Evolutionary conservation across 2,113 vertebrate genomes (phyloP).

Genomic region (Proteles cristata): DNA sequence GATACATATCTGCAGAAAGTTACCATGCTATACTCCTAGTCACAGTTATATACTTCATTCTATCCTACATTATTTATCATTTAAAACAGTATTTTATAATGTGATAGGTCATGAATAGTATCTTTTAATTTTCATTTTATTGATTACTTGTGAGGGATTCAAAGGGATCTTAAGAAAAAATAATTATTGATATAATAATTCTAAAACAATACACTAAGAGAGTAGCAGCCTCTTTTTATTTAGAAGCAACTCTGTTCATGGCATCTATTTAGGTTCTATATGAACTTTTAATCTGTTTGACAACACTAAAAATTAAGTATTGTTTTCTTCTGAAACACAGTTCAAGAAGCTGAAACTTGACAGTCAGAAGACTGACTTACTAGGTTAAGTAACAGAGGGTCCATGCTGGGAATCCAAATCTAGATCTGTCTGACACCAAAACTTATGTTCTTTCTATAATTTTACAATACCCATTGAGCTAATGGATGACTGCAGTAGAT

Average conservation of each 20-base stretch:
- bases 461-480: background rate
- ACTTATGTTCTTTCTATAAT: background rate
- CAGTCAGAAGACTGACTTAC: background rate
- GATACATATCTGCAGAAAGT: background rate
- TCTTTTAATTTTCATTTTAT: background rate
- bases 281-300: background rate
- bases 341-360: background rate
- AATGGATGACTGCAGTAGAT: background rate
- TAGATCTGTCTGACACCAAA: background rate
- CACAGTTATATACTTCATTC: background rate
- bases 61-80: background rate
- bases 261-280: background rate
- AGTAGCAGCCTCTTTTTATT: background rate
- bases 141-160: background rate
- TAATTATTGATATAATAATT: background rate
- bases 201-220: background rate
- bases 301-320: background rate
- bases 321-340: background rate
- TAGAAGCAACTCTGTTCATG: background rate
- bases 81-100: background rate
- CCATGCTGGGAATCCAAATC: background rate
- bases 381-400: background rate
- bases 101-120: background rate
- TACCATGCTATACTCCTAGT: background rate
- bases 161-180: background rate